phyloP scores from a whole-genome alignment of 2,888 invertebrate genomes.

The Seladonia tumulorum region DNA sequence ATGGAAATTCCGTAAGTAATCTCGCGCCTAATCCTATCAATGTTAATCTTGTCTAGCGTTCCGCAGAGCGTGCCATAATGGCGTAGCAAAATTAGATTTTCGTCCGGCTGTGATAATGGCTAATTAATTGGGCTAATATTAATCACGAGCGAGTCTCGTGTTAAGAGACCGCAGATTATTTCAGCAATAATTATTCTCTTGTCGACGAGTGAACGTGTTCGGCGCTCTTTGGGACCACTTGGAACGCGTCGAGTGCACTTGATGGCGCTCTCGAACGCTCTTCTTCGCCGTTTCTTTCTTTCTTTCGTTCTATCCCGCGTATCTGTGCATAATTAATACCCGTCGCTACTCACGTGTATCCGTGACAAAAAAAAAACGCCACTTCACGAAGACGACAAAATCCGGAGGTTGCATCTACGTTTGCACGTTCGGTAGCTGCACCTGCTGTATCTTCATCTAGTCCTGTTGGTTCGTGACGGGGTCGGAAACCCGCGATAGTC shows the following conservation, averaged over 20 bases:
- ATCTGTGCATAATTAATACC: conserved; percentile 56
- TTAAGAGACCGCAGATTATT: conserved; percentile 52
- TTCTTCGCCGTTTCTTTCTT: background rate
- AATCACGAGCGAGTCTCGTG: conserved; percentile 32
- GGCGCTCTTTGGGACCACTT: conserved; percentile 49
- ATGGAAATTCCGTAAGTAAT: conserved; percentile 35
- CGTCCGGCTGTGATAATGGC: conserved; percentile 41
- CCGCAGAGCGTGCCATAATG: conserved; percentile 24
- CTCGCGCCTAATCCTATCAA: conserved; percentile 36
- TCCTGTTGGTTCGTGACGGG: background rate
- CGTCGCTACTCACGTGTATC: background rate
- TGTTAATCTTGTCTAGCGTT: conserved; percentile 43
- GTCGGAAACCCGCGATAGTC: background rate
- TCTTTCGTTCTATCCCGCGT: conserved; percentile 36
- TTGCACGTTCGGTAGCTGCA: conserved; percentile 3
- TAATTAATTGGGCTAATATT: conserved; percentile 51
- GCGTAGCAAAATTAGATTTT: conserved; percentile 51
- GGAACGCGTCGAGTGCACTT: conserved; percentile 43
- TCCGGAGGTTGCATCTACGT: conserved; percentile 5
- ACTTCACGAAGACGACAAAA: background rate
- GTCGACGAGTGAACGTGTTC: conserved; percentile 47
- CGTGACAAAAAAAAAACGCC: background rate
- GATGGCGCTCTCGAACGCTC: conserved; percentile 32
- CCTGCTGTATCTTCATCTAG: conserved; percentile 52
- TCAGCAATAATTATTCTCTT: conserved; percentile 56